These are phyloP conservation scores for Gibbula magus DNA, from an alignment of 2,888 invertebrate species.

Conservation along the genomic window DNA sequence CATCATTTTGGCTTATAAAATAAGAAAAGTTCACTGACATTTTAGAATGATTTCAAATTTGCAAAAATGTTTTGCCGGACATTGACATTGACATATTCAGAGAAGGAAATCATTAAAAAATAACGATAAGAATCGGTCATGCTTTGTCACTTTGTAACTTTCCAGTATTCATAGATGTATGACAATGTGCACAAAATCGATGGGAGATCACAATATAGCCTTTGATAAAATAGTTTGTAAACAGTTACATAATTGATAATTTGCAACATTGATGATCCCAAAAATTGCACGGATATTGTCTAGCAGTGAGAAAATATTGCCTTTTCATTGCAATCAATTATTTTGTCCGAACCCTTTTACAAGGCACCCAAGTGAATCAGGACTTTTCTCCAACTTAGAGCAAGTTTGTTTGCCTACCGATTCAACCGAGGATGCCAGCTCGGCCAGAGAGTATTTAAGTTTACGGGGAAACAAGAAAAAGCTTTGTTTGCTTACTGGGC, in stretches of 20 bases:
- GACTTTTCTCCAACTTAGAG: not conserved
- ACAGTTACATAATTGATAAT: not conserved
- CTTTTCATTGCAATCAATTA: not conserved
- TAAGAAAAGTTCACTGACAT: too few relatives aligned
- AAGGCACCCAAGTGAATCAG: not conserved
- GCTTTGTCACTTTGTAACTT: too few relatives aligned
- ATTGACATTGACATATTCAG: too few relatives aligned
- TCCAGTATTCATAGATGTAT: too few relatives aligned
- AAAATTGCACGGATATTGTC: not conserved
- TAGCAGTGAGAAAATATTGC: not conserved
- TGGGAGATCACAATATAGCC: not conserved
- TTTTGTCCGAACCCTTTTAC: not conserved
- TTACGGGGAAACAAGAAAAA: slow-evolving; percentile 9
- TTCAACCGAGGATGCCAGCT: not conserved
- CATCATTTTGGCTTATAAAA: too few relatives aligned
- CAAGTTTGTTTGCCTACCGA: not conserved
- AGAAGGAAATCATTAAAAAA: too few relatives aligned
- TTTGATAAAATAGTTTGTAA: not conserved
- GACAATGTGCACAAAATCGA: not conserved
- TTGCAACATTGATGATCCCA: not conserved
- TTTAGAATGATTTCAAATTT: too few relatives aligned
- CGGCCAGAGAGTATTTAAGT: not conserved
- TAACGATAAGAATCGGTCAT: too few relatives aligned
- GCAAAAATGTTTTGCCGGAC: too few relatives aligned
- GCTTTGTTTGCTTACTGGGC: not conserved